A percentile compares a stretch with the other conserved stretches of the same genome.
phyloP scores from a whole-genome alignment of 37 sponge, comb jelly and placozoan species.

The Amphimedon queenslandica region DNA sequence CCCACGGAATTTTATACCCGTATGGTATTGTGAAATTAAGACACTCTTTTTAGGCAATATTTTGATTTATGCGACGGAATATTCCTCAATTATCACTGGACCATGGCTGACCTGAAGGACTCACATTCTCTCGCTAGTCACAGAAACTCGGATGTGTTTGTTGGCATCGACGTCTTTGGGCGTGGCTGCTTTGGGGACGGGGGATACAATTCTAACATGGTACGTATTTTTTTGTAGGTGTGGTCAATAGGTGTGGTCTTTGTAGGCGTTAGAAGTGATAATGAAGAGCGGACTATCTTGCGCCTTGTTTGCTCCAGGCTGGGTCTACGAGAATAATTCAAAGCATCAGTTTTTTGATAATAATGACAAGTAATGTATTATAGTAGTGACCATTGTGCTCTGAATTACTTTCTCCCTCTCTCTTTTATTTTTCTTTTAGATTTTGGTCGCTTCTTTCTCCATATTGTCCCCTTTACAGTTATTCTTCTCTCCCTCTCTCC shows the following conservation, averaged over 20 bases:
- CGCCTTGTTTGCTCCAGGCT: conserved; percentile 97
- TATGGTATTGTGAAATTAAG: no score
- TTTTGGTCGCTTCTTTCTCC: conserved; percentile 65
- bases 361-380: conserved; percentile 66
- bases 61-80: conserved; percentile 96
- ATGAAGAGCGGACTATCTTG: conserved; percentile 62
- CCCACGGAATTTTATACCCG: no score
- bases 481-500: conserved; percentile 48
- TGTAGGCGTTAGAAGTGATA: conserved; percentile 79
- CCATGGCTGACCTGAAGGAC: conserved; percentile 26
- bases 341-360: conserved; percentile 68
- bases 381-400: no score
- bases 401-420: background rate
- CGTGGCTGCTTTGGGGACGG: conserved; percentile 89
- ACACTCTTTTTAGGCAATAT: conserved; percentile 43
- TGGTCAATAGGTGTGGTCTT: conserved; percentile 11
- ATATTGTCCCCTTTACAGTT: conserved; percentile 2
- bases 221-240: conserved; percentile 13
- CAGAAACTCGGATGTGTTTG: conserved; percentile 75
- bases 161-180: conserved; percentile 97
- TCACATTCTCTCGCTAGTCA: conserved; percentile 40
- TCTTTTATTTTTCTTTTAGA: conserved; percentile 13
- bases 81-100: conserved; percentile 98
- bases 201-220: conserved; percentile 71
- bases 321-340: conserved; percentile 93